Evolutionary conservation across 2,797 vertebrate genomes (phyloP).

Genomic region (Clarias pachynema): DNA sequence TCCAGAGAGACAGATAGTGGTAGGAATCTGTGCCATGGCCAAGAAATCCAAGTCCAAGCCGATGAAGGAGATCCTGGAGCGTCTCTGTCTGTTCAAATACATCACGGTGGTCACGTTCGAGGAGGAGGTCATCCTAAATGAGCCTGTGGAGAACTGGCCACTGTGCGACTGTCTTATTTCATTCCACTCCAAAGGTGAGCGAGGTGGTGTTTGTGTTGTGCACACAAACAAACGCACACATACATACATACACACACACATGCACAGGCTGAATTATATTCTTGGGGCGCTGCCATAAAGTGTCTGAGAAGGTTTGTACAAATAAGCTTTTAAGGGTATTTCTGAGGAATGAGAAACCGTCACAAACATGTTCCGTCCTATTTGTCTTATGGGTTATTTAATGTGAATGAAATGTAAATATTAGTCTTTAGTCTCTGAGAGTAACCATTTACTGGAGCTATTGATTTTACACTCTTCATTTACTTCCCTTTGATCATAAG

Average conservation of each 20-base stretch:
- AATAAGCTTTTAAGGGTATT: background rate
- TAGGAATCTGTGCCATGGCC: slow-evolving; percentile 90
- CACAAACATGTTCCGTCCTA: background rate
- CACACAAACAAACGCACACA: no score
- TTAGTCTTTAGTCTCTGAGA: background rate
- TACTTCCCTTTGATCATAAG: background rate
- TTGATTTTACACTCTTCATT: background rate
- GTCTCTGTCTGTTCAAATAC: slow-evolving; percentile 88
- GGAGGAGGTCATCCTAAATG: slow-evolving; percentile 85
- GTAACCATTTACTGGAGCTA: slow-evolving; percentile 10
- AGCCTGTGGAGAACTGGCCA: slow-evolving; percentile 87
- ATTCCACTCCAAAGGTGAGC: slow-evolving; percentile 88
- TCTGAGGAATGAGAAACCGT: background rate
- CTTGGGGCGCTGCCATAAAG: background rate
- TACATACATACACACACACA: background rate
- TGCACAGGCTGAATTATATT: background rate
- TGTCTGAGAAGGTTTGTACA: background rate
- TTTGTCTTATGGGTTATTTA: background rate
- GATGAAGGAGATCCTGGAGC: slow-evolving; percentile 89
- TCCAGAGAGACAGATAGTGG: slow-evolving; percentile 86
- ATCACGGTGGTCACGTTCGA: slow-evolving; percentile 87
- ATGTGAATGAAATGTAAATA: background rate
- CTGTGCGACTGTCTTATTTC: slow-evolving; percentile 89
- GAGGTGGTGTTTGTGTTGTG: background rate
- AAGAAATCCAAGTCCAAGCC: slow-evolving; percentile 91